phyloP scores from a whole-genome alignment of 1,140 invertebrate species.

The Stenopsyche tienmushanensis region DNA sequence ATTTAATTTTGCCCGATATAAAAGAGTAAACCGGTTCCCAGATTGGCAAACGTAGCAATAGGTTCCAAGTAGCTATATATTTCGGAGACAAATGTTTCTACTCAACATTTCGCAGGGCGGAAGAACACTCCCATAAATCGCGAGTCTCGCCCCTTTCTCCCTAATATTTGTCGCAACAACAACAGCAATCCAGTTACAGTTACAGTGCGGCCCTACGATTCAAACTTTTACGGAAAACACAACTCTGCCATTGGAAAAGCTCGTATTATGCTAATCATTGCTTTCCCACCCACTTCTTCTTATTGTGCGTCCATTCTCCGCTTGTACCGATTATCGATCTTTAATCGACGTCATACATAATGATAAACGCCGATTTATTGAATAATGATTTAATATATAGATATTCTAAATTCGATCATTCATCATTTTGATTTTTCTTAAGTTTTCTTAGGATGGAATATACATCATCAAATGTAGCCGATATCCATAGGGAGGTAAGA shows the following conservation, averaged over 20 bases:
- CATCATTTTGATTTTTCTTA: too few species aligned
- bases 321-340: neutral
- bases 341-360: neutral
- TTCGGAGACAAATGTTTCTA: conserved; percentile 24
- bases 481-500: too few species aligned
- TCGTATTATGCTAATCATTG: neutral
- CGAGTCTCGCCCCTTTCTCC: neutral
- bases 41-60: conserved; percentile 3
- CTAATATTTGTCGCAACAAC: conserved; percentile 18
- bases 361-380: neutral
- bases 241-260: neutral
- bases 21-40: too few species aligned
- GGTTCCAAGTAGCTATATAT: conserved; percentile 9
- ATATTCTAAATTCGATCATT: too few species aligned
- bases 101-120: conserved; percentile 18
- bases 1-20: too few species aligned
- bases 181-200: conserved; percentile 10
- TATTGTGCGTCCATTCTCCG: neutral
- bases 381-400: too few species aligned
- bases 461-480: too few species aligned
- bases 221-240: neutral
- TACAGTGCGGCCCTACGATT: neutral
- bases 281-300: neutral
- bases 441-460: too few species aligned
- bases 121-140: conserved; percentile 25